Base-by-base conservation (phyloP, 1,140 invertebrate genomes). In the Apocrypta bakeri region DNA sequence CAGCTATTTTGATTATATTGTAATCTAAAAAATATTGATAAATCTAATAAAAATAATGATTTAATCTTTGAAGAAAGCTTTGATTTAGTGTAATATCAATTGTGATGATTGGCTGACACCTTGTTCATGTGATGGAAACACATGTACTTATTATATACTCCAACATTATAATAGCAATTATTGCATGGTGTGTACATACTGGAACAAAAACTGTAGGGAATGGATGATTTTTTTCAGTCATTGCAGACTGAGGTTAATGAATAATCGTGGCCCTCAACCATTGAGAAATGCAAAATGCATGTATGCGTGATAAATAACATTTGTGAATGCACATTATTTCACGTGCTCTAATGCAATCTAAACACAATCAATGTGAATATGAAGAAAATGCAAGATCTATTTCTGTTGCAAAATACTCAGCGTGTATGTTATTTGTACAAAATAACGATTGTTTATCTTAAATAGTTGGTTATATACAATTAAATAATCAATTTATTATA, bases 11-110 rank as follows among this genome's bases (percentile, higher is more conserved):
- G 86, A 83, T 85, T 88, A 89, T 87, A 88, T 82, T 88, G 85
- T 88, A 87, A 88, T 88, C 84, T 87, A 90, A 88, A 88, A 88
- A 90, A 87, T 90, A 91, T 89, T 90, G 89, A 89, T 87, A 86
- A 88, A 88, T 87, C 68, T 84, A 88, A 84, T 84, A 84, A 84
- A 80, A 75, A 75, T 68, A 80, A 83, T 74, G 68, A 79, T 83
- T 79, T 76, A 79, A 84, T 71, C 78, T 63, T 40, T 82, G 40
- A 68, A 71, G 74, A 69, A n/a, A 31, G 56, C 71, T 83, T 85
- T 56, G 61, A 66, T 79, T 83, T 33, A 21, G 73, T 78, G 78
- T 73, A 66, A 69, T 74, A 82, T 73, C 74, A 69, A 79, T 82
- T 82, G 29, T 63, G 48, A 78, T 64, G 33, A 66, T 63, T 29